Conservation (phyloP, 2,113 vertebrate genomes). For the Ploceus nigricollis region DNA sequence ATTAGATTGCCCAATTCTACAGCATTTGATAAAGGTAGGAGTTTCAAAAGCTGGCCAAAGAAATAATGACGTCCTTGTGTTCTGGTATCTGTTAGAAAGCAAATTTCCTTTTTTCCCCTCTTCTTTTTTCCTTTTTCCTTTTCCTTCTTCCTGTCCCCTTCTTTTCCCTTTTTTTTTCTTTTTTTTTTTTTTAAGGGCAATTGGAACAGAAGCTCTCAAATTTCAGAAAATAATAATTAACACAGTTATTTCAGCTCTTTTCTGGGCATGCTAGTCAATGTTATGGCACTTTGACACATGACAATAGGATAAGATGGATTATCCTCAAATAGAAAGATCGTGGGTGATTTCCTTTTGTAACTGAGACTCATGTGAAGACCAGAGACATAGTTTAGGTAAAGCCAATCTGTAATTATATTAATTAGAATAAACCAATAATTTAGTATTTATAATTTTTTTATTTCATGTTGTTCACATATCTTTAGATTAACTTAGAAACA, state of each 20-base stretch:
- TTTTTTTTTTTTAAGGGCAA: neutral
- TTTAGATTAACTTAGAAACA: neutral
- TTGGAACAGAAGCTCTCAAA: neutral
- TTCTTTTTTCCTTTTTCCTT: too few relatives aligned
- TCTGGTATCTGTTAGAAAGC: neutral
- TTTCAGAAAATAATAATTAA: neutral
- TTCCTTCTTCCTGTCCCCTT: accelerated
- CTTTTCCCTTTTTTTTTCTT: accelerated
- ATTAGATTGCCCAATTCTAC: neutral
- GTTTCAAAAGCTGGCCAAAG: neutral
- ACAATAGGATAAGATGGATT: neutral
- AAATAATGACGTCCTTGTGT: neutral
- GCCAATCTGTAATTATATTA: neutral
- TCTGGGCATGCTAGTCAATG: neutral
- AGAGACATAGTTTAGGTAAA: neutral
- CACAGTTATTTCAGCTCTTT: neutral
- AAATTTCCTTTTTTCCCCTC: neutral
- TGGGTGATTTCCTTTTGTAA: neutral
- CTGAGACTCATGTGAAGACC: neutral
- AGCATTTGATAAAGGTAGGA: neutral
- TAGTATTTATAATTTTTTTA: neutral
- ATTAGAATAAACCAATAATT: conserved; percentile 4
- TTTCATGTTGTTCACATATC: neutral
- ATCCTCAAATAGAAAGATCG: neutral
- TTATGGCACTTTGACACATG: neutral